These are phyloP conservation scores for Brachycybe producta DNA, from an alignment of 2,888 invertebrate species.

Conservation along the genomic window DNA sequence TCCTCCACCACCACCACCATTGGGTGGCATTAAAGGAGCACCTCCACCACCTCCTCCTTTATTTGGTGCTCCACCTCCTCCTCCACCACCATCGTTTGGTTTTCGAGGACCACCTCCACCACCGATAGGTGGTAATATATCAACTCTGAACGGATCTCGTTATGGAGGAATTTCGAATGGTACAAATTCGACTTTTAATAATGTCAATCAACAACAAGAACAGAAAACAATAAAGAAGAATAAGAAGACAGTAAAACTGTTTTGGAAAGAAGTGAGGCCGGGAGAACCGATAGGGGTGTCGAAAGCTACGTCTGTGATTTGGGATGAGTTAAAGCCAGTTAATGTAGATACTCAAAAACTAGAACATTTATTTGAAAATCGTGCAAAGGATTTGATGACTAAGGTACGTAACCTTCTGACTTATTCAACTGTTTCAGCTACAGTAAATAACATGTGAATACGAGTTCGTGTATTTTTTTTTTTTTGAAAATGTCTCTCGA, in stretches of 20 bases:
- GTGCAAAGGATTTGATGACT: constrained; percentile 84
- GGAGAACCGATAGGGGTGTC: constrained; percentile 27
- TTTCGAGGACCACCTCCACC: constrained; percentile 32
- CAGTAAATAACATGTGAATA: no score
- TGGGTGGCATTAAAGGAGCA: constrained; percentile 9
- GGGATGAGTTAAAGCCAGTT: constrained; percentile 79
- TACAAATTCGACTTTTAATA: constrained; percentile 31
- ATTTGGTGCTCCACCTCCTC: constrained; percentile 18
- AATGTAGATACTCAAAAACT: constrained; percentile 80
- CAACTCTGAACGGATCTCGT: constrained; percentile 32
- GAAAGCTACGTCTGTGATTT: constrained; percentile 44
- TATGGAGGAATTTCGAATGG: constrained; percentile 26
- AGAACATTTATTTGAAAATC: constrained; percentile 92
- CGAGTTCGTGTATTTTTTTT: no score
- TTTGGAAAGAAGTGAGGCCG: constrained; percentile 72
- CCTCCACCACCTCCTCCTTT: constrained; percentile 18
- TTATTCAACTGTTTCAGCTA: no score
- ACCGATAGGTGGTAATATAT: constrained; percentile 35
- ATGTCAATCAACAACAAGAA: constrained; percentile 26
- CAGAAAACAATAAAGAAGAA: constrained; percentile 38
- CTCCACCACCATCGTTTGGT: constrained; percentile 24
- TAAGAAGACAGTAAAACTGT: constrained; percentile 92
- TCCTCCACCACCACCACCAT: constrained; percentile 13
- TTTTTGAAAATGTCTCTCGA: no score
- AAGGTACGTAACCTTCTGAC: constrained; percentile 55